Percentiles rank a stretch among this genome's conserved stretches.
Evolutionary conservation across 2,797 vertebrate genomes (phyloP).

Genomic region (Pampus argenteus): DNA sequence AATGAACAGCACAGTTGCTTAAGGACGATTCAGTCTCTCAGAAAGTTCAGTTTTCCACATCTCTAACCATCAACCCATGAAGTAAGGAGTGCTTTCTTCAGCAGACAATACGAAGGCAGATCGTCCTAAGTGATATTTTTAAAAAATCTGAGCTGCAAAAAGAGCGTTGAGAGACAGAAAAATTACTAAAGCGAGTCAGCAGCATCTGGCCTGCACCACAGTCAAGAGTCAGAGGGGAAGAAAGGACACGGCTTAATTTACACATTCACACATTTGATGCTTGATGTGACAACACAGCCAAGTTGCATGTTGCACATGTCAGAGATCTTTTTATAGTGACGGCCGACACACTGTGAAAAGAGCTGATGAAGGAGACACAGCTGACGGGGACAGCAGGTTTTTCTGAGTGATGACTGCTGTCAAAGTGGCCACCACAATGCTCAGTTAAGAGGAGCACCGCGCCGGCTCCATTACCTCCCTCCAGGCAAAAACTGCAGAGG

Average conservation of each 20-base stretch:
- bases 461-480: slow-evolving; percentile 43
- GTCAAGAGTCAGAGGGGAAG: background rate
- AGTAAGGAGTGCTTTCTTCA: slow-evolving; percentile 11
- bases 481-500: slow-evolving; percentile 42
- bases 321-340: slow-evolving; percentile 5
- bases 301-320: slow-evolving; percentile 29
- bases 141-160: slow-evolving; percentile 30
- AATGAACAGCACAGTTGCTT: background rate
- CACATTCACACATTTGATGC: slow-evolving; percentile 8
- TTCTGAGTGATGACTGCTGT: slow-evolving; percentile 53
- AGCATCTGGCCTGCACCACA: slow-evolving; percentile 8
- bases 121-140: slow-evolving; percentile 28
- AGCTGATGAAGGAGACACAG: slow-evolving; percentile 41
- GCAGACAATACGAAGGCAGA: slow-evolving; percentile 3
- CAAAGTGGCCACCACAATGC: slow-evolving; percentile 29
- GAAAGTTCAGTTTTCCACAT: slow-evolving; percentile 10
- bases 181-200: background rate
- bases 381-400: slow-evolving; percentile 29
- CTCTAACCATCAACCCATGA: background rate
- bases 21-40: background rate
- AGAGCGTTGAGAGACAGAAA: slow-evolving; percentile 1
- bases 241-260: background rate
- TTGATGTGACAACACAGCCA: slow-evolving; percentile 3
- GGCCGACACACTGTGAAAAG: slow-evolving; percentile 23
- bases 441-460: slow-evolving; percentile 19